These are phyloP conservation scores for Chrysolina oricalcia DNA, from an alignment of 2,888 invertebrate genomes.

Conservation along the genomic window DNA sequence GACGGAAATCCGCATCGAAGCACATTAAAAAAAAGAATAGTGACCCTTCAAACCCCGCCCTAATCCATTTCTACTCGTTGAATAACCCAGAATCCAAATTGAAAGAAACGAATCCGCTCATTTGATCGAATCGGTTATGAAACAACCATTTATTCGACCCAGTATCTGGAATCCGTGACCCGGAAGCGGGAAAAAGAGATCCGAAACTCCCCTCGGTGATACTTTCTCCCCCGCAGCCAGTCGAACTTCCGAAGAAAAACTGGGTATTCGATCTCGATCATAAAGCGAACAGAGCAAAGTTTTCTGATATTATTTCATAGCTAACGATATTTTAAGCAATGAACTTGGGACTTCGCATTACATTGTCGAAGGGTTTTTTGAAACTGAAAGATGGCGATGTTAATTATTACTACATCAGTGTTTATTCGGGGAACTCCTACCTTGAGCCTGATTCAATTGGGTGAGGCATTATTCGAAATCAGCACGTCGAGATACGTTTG, in stretches of 20 bases:
- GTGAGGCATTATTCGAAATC: too few relatives aligned
- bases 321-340: not conserved
- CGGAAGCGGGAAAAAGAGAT: constrained; percentile 3
- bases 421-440: too few relatives aligned
- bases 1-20: too few relatives aligned
- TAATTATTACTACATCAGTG: too few relatives aligned
- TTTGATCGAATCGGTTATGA: not conserved
- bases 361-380: not conserved
- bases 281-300: not conserved
- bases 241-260: constrained; percentile 3
- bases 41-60: too few relatives aligned
- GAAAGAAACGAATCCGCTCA: not conserved
- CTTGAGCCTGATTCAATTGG: too few relatives aligned
- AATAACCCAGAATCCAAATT: not conserved
- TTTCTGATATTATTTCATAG: not conserved
- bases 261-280: constrained; percentile 1
- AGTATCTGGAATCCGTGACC: not conserved
- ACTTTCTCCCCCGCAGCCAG: not conserved
- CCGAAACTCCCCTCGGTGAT: not conserved
- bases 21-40: too few relatives aligned
- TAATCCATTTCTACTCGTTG: too few relatives aligned
- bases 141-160: not conserved
- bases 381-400: too few relatives aligned
- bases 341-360: not conserved
- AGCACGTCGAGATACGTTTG: too few relatives aligned